A percentile compares a stretch with the other conserved stretches of the same genome.
Conservation (phyloP, 2,113 vertebrate species). For the Lethenteron reissneri region DNA sequence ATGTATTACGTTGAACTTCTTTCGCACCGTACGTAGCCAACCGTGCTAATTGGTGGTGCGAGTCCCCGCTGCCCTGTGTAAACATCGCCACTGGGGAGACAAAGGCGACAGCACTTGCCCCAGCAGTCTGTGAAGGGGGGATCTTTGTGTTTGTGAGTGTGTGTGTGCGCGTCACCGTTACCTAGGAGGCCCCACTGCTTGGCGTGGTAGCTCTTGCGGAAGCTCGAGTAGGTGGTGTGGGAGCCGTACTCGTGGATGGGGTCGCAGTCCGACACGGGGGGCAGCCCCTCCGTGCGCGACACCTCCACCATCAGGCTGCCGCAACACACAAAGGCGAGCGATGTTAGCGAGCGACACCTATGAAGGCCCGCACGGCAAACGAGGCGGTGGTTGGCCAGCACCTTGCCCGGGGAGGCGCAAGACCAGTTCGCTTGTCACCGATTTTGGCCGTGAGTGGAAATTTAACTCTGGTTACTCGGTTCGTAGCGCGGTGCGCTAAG, state of each 20-base stretch:
- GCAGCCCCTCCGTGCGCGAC: constrained; percentile 51
- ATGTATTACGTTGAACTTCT: too few species aligned
- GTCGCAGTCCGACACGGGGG: constrained; percentile 55
- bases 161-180: constrained; percentile 13
- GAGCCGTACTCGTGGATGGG: constrained; percentile 92
- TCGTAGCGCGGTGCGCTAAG: too few species aligned
- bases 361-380: neutral
- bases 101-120: too few species aligned
- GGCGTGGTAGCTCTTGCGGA: constrained; percentile 51
- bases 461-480: too few species aligned
- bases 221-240: constrained; percentile 87
- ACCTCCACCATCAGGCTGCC: constrained; percentile 81
- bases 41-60: too few species aligned
- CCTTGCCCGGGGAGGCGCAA: too few species aligned
- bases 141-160: neutral
- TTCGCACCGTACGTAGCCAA: too few species aligned
- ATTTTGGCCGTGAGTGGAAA: too few species aligned
- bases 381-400: too few species aligned
- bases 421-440: too few species aligned
- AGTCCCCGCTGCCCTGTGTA: too few species aligned
- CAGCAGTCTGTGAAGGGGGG: neutral
- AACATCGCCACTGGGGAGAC: too few species aligned
- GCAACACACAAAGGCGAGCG: neutral
- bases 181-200: constrained; percentile 87
- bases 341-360: neutral